Evolutionary conservation across 2,113 vertebrate genomes (phyloP).

Genomic region (Silurus meridionalis): DNA sequence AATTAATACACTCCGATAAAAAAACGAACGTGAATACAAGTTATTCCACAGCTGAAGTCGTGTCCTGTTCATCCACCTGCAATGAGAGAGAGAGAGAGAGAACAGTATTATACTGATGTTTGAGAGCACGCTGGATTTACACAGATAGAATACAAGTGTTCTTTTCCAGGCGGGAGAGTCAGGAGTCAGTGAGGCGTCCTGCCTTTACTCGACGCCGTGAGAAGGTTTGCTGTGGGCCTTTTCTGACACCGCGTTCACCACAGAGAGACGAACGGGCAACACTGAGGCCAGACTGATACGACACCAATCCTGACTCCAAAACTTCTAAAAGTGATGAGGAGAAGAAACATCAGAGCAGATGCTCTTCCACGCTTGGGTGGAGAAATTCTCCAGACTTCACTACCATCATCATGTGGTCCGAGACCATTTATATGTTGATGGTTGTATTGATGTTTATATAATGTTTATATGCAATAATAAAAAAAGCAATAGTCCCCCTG

Average conservation of each 20-base stretch:
- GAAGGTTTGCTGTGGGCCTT: slow-evolving; percentile 39
- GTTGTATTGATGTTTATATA: too few relatives aligned
- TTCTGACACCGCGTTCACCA: slow-evolving; percentile 29
- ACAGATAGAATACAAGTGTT: not conserved
- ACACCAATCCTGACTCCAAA: not conserved
- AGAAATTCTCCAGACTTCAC: too few relatives aligned
- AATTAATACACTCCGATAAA: too few relatives aligned
- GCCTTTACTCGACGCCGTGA: not conserved
- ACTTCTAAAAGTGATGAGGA: not conserved
- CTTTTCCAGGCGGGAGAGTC: not conserved
- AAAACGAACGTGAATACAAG: too few relatives aligned
- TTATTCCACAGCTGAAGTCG: too few relatives aligned
- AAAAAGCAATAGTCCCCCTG: too few relatives aligned
- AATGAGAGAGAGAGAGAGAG: not conserved
- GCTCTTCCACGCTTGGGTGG: too few relatives aligned
- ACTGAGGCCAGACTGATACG: slow-evolving; percentile 14
- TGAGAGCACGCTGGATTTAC: not conserved
- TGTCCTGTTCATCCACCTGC: not conserved
- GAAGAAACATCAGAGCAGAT: not conserved
- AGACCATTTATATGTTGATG: too few relatives aligned
- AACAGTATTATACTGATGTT: too few relatives aligned
- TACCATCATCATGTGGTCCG: too few relatives aligned
- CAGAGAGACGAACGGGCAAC: slow-evolving; percentile 25
- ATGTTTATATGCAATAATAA: too few relatives aligned
- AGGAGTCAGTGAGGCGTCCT: not conserved